Conservation (phyloP, 2,797 vertebrate genomes). For the Hozukius guyotensis region DNA sequence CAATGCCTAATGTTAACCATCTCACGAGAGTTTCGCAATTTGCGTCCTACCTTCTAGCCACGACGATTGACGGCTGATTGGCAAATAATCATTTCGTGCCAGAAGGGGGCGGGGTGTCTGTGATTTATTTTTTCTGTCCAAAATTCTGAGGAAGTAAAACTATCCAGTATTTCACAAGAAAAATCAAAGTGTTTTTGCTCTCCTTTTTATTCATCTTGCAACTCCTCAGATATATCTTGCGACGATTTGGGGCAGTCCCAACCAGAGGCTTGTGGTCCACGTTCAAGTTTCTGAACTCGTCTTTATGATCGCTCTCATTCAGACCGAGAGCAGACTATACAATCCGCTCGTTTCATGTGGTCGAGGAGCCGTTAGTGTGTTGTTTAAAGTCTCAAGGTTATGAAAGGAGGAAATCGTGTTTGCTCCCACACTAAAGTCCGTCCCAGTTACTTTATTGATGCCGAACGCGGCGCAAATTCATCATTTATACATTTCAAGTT, state of each 20-base stretch:
- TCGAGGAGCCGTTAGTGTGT: not conserved
- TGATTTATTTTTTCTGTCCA: not conserved
- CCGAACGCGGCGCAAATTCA: not conserved
- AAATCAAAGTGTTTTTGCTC: not conserved
- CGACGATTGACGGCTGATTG: no score
- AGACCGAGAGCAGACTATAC: constrained; percentile 3
- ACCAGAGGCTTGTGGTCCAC: not conserved
- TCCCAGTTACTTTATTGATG: not conserved
- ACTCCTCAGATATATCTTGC: not conserved
- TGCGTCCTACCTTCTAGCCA: no score
- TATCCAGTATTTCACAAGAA: not conserved
- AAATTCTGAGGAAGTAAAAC: not conserved
- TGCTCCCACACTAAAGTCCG: not conserved
- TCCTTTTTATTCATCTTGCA: not conserved
- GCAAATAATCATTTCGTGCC: no score
- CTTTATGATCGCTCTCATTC: not conserved
- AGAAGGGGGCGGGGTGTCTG: not conserved
- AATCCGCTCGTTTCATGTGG: not conserved
- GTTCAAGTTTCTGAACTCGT: constrained; percentile 9
- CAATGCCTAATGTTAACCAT: no score
- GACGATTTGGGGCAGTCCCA: constrained; percentile 18
- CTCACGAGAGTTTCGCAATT: no score
- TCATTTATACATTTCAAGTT: constrained; percentile 5
- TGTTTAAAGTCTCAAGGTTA: not conserved
- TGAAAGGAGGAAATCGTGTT: not conserved